Conservation (phyloP, 1,140 invertebrate species). For the Hermetia illucens region DNA sequence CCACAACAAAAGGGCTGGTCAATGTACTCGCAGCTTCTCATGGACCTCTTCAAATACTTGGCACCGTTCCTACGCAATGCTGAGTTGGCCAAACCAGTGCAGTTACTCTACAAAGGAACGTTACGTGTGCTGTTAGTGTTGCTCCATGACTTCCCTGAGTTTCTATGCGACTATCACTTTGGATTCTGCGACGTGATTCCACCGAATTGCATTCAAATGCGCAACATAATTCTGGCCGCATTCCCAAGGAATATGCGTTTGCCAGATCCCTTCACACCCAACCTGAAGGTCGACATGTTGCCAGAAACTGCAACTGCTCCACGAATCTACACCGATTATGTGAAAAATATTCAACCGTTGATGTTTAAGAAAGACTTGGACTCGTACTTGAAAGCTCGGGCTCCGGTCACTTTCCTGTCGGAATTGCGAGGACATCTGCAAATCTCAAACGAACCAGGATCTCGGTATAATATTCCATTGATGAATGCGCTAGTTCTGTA, state of each 20-base stretch:
- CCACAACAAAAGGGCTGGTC: slow-evolving; percentile 75
- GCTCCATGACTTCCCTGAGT: slow-evolving; percentile 97
- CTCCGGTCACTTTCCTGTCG: slow-evolving; percentile 89
- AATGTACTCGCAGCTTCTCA: slow-evolving; percentile 79
- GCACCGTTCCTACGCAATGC: slow-evolving; percentile 94
- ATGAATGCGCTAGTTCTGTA: slow-evolving; percentile 97
- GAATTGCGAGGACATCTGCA: slow-evolving; percentile 84
- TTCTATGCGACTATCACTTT: slow-evolving; percentile 97
- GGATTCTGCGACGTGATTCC: slow-evolving; percentile 99
- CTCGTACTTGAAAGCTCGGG: slow-evolving; percentile 86
- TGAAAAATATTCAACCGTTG: slow-evolving; percentile 69
- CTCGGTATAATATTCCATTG: slow-evolving; percentile 86
- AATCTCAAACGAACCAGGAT: slow-evolving; percentile 67
- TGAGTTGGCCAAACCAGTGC: slow-evolving; percentile 84
- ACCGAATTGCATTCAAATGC: slow-evolving; percentile 97
- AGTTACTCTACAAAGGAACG: slow-evolving; percentile 90
- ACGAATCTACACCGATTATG: slow-evolving; percentile 79
- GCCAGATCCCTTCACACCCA: slow-evolving; percentile 96
- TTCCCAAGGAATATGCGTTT: slow-evolving; percentile 95
- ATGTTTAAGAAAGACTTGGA: slow-evolving; percentile 92
- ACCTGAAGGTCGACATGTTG: slow-evolving; percentile 91
- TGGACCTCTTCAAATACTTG: slow-evolving; percentile 93
- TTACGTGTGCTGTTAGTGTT: slow-evolving; percentile 89
- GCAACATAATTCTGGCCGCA: slow-evolving; percentile 93
- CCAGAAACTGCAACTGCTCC: slow-evolving; percentile 74